These are phyloP conservation scores for Syngnathus scovelli DNA, from an alignment of 2,113 vertebrate species.

Conservation along the genomic window DNA sequence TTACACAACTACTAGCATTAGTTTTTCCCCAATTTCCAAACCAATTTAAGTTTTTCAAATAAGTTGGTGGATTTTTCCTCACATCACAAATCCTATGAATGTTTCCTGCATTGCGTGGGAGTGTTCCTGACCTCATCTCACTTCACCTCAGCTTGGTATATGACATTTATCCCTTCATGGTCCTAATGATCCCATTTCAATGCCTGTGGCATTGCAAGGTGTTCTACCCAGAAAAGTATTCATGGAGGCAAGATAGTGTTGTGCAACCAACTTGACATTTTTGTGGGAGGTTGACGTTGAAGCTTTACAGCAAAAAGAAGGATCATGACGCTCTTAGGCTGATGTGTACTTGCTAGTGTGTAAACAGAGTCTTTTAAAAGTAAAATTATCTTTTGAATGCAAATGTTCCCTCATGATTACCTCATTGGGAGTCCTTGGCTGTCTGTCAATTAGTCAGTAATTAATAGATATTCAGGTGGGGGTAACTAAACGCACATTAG, in stretches of 20 bases:
- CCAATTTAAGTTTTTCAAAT: too few relatives aligned
- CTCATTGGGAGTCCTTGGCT: conserved; percentile 12
- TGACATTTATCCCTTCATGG: conserved; percentile 1
- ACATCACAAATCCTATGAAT: background rate
- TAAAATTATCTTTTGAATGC: conserved; percentile 8
- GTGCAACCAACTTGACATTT: background rate
- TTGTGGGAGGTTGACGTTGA: background rate
- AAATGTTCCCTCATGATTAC: conserved; percentile 10
- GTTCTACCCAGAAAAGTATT: background rate
- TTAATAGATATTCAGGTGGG: conserved; percentile 25
- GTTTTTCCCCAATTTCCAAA: background rate
- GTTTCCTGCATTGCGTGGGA: background rate
- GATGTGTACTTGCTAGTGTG: background rate
- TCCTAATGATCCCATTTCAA: background rate
- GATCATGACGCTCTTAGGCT: background rate
- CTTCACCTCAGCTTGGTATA: conserved; percentile 1
- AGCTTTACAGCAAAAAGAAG: background rate
- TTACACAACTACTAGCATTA: too few relatives aligned
- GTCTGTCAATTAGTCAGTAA: conserved; percentile 22
- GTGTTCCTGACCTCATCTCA: conserved; percentile 1
- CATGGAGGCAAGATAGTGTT: conserved; percentile 4
- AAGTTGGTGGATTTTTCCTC: background rate
- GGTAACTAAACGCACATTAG: conserved; percentile 9
- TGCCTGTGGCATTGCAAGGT: background rate
- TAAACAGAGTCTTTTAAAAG: background rate